Percentiles rank a stretch among this genome's conserved stretches.
These are phyloP conservation scores for Sesamia nonagrioides DNA, from an alignment of 1,140 invertebrate species.

Conservation along the genomic window DNA sequence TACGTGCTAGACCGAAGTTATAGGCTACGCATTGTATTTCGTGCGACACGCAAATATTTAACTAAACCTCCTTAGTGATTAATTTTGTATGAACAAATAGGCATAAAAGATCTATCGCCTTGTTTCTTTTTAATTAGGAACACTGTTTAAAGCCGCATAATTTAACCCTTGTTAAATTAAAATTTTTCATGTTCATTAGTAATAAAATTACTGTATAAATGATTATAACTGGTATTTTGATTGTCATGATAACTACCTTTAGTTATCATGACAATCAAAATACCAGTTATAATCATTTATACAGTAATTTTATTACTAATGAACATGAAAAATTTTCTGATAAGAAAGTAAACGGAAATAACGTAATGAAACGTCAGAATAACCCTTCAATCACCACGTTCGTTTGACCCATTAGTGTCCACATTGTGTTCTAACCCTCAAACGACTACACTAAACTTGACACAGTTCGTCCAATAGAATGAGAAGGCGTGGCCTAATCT, in stretches of 20 bases:
- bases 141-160: background rate
- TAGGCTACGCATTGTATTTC: background rate
- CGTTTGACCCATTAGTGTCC: too few species aligned
- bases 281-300: background rate
- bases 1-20: background rate
- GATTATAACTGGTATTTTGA: too few species aligned
- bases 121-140: background rate
- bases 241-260: too few species aligned
- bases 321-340: too few species aligned
- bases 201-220: too few species aligned
- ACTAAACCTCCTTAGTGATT: background rate
- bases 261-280: background rate
- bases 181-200: too few species aligned
- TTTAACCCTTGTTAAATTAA: too few species aligned
- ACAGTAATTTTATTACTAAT: too few species aligned
- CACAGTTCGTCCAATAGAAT: background rate
- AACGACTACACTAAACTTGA: background rate
- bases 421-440: background rate
- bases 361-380: too few species aligned
- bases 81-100: background rate
- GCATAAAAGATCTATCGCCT: background rate
- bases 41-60: background rate
- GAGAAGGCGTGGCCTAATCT: background rate
- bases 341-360: too few species aligned
- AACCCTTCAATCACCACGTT: too few species aligned